Evolutionary conservation across 2,888 invertebrate genomes (phyloP).

Genomic region (Calameuta pallipes): DNA sequence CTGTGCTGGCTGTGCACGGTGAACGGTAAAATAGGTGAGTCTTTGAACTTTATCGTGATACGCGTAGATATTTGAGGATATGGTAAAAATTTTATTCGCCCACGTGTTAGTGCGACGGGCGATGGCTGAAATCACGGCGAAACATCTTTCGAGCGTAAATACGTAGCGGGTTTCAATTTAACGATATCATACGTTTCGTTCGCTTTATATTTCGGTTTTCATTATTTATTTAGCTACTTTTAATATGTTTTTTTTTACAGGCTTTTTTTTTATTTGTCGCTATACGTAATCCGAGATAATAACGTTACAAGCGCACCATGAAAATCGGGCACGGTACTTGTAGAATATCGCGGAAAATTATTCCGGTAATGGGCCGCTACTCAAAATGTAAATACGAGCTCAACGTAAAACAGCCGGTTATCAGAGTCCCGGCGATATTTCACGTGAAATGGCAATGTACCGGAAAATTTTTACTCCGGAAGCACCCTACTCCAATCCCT

Average conservation of each 20-base stretch:
- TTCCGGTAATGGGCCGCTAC: neutral
- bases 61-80: neutral
- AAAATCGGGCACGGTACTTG: neutral
- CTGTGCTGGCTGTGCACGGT: slow-evolving; percentile 59
- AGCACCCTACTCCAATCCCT: neutral
- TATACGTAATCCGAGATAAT: neutral
- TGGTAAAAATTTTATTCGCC: neutral
- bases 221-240: neutral
- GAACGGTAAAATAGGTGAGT: slow-evolving; percentile 59
- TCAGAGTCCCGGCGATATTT: neutral
- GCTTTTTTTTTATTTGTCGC: neutral
- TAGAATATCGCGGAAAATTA: neutral
- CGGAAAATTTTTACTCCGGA: neutral
- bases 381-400: neutral
- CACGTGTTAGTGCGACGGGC: neutral
- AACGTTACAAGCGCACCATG: neutral
- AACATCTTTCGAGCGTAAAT: neutral
- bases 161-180: neutral
- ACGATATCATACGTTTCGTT: neutral
- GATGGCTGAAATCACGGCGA: neutral
- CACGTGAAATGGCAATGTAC: neutral
- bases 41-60: neutral
- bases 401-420: neutral
- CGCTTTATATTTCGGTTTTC: neutral
- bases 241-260: neutral